A percentile compares a stretch with the other conserved stretches of the same genome.
Evolutionary conservation across 2,888 invertebrate genomes (phyloP).

Genomic region (Thereva nobilitata): DNA sequence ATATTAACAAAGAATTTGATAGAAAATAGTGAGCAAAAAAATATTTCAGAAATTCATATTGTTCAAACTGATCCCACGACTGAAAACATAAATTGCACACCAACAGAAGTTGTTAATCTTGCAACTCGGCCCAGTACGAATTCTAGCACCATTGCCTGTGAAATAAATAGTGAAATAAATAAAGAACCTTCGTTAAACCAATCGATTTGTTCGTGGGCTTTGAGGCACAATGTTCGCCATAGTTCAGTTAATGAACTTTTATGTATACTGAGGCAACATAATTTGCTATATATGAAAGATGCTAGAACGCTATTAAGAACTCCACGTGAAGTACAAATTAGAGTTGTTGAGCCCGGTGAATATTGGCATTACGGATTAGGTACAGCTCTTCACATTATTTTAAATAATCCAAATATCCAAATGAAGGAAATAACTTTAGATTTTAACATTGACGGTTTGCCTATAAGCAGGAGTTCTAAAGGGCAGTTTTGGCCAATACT

Average conservation of each 20-base stretch:
- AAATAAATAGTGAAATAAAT: too few relatives aligned
- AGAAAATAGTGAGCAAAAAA: too few relatives aligned
- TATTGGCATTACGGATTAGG: conserved; percentile 24
- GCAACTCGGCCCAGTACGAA: too few relatives aligned
- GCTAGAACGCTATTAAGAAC: conserved; percentile 20
- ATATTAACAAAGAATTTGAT: too few relatives aligned
- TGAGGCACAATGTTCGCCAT: neutral
- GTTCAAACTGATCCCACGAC: too few relatives aligned
- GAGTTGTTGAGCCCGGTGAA: conserved; percentile 1
- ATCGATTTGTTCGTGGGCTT: neutral
- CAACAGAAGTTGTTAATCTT: too few relatives aligned
- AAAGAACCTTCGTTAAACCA: too few relatives aligned
- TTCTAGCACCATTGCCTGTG: too few relatives aligned
- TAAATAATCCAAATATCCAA: neutral
- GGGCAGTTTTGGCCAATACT: conserved; percentile 32
- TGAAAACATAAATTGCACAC: too few relatives aligned
- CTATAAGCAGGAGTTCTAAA: conserved; percentile 22
- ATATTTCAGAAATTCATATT: too few relatives aligned
- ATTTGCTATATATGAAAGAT: conserved; percentile 1
- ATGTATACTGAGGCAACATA: conserved; percentile 5
- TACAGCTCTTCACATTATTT: neutral
- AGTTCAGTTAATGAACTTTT: conserved; percentile 13
- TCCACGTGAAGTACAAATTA: neutral
- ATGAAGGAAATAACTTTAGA: neutral
- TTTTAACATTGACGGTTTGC: conserved; percentile 30